Base-by-base conservation (phyloP, 2,113 vertebrate species). In the Dasyurus viverrinus region DNA sequence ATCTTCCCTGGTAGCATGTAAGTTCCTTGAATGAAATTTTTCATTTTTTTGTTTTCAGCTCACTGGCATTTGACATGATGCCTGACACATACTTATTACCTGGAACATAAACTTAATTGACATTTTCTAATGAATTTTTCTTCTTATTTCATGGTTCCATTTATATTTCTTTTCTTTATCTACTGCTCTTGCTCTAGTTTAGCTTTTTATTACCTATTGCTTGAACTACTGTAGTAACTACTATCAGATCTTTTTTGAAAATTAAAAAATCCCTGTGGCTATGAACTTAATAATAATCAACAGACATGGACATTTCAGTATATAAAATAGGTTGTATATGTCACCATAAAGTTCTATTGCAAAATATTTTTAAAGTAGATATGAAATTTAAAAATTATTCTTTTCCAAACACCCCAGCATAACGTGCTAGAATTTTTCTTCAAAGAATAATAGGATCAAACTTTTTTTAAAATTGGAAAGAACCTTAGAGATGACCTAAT, bases 391-490 rank as follows among this genome's bases (percentile, higher is more conserved):
- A n/a, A 14, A 7, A n/a, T 68, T 0, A 11, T 36, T 30, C 60
- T 68, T 68, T 30, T 10, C 27, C 4, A 11, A 68, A 68, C 14
- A 47, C 3, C 4, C 30, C 30, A 76, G 3, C 36, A 7, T 76
- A 36, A 76, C n/a, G 14, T 2, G 12, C 36, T 76, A n/a, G 30
- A 55, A 2, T 22, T 76, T 76, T 36, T 76, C n/a, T 36, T n/a
- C 1, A 76, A 76, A 76, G 68, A 76, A 76, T n/a, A 14, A 76
- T 76, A 76, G 16, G n/a, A 94, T 42, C 3, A 92, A 46, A 24
- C 48, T 1, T 91, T 48, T 93, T 95, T 91, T 93, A 89, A 94
- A 14, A n/a, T 8, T 93, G 53, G 16, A 94, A 93, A 92, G 90
- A 53, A 93, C 1, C 36, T 93, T 90, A 68, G 42, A 53, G 30